phyloP scores from a whole-genome alignment of 2,113 vertebrate species.

The Ceyx cyanopectus region DNA sequence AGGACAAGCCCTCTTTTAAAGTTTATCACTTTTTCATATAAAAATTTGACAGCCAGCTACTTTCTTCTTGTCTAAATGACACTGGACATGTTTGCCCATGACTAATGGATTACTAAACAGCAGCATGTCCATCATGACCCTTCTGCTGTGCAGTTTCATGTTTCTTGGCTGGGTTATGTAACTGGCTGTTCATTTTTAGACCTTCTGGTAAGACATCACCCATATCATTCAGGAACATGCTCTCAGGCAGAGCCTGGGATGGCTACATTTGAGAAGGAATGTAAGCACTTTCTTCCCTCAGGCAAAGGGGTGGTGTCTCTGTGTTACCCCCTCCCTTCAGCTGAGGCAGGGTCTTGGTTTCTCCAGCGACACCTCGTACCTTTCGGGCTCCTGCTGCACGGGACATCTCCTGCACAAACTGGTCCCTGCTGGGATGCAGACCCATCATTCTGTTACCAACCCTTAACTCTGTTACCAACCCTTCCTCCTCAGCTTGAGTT shows the following conservation, averaged over 20 bases:
- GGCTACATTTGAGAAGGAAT: background rate
- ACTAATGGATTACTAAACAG: background rate
- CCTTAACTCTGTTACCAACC: rapidly evolving
- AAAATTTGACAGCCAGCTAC: background rate
- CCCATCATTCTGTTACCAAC: background rate
- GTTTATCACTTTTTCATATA: background rate
- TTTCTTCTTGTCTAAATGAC: background rate
- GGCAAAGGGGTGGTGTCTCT: background rate
- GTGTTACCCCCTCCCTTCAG: background rate
- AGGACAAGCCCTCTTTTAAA: background rate
- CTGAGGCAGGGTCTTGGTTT: background rate
- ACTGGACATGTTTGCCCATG: rapidly evolving
- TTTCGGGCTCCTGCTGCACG: background rate
- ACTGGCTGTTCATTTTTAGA: background rate
- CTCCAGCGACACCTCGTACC: background rate
- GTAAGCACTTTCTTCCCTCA: background rate
- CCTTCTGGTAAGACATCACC: background rate
- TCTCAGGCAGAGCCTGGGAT: background rate
- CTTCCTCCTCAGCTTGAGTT: background rate
- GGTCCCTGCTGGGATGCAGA: background rate
- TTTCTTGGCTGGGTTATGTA: background rate
- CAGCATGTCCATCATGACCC: background rate
- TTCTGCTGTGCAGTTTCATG: background rate
- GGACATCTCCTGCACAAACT: background rate
- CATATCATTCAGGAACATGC: background rate